phyloP scores from a whole-genome alignment of 2,113 vertebrate species.

The Seriola quinqueradiata region DNA sequence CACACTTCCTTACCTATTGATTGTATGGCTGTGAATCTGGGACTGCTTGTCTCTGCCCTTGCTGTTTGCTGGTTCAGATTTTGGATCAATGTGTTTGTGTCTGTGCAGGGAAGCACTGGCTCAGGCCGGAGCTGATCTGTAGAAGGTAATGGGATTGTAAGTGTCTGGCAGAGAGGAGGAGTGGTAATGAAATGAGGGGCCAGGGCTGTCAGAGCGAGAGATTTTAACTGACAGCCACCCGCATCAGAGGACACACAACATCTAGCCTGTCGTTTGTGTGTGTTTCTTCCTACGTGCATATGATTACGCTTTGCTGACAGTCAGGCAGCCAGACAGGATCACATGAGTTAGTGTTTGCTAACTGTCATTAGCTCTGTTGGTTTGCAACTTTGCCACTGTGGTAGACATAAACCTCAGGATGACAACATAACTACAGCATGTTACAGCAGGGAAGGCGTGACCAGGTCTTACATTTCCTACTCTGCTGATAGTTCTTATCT shows the following conservation, averaged over 20 bases:
- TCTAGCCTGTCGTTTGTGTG: neutral
- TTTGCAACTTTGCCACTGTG: conserved; percentile 16
- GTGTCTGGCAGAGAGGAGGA: conserved; percentile 58
- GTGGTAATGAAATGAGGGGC: conserved; percentile 68
- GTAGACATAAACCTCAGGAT: conserved; percentile 53
- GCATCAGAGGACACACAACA: conserved; percentile 9
- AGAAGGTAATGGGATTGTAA: conserved; percentile 74
- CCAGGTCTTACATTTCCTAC: conserved; percentile 47
- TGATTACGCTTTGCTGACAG: conserved; percentile 39
- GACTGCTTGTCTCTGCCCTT: conserved; percentile 22
- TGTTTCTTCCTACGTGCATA: conserved; percentile 4
- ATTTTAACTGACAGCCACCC: conserved; percentile 38
- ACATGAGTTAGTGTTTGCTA: conserved; percentile 41
- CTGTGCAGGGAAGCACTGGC: conserved; percentile 36
- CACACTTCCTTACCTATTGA: conserved; percentile 39
- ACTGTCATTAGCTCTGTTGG: conserved; percentile 54
- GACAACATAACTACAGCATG: conserved; percentile 58
- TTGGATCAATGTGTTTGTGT: conserved; percentile 70
- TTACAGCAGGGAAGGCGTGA: conserved; percentile 64
- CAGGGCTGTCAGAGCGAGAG: conserved; percentile 22
- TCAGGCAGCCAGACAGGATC: conserved; percentile 24
- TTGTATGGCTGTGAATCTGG: conserved; percentile 44
- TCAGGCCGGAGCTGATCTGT: conserved; percentile 31
- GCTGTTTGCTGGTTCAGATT: conserved; percentile 53
- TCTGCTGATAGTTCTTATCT: conserved; percentile 78